Percentiles rank a stretch among this genome's conserved stretches.
phyloP scores from a whole-genome alignment of 2,888 invertebrate species.

The Erannis defoliaria region DNA sequence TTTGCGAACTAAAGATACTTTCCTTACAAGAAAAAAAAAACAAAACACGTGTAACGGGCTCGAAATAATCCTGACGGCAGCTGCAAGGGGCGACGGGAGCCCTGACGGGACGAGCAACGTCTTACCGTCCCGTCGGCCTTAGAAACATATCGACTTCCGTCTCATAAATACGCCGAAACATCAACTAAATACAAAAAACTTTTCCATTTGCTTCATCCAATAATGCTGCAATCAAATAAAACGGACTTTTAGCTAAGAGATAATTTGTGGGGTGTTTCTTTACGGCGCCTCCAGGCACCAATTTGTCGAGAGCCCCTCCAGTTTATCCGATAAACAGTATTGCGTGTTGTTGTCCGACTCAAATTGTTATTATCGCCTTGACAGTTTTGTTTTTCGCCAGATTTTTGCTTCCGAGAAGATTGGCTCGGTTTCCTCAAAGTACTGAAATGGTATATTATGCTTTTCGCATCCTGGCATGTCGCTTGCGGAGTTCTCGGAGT shows the following conservation, averaged over 20 bases:
- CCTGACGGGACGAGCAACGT: neutral
- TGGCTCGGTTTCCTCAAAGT: constrained; percentile 18
- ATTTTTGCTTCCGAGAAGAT: constrained; percentile 23
- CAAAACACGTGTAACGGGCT: neutral
- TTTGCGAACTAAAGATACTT: neutral
- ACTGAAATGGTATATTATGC: constrained; percentile 14
- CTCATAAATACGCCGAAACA: neutral
- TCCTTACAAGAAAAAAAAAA: neutral
- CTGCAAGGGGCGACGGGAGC: neutral
- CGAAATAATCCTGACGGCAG: constrained; percentile 3
- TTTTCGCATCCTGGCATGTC: neutral
- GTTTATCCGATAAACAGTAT: constrained; percentile 50
- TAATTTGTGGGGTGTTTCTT: constrained; percentile 35
- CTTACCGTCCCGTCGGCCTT: neutral
- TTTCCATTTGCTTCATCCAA: constrained; percentile 17
- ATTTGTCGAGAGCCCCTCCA: constrained; percentile 44
- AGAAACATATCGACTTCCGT: constrained; percentile 3
- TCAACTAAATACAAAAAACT: constrained; percentile 6
- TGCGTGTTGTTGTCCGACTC: constrained; percentile 45
- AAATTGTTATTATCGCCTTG: constrained; percentile 43
- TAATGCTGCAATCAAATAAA: constrained; percentile 33
- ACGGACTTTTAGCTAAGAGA: constrained; percentile 31
- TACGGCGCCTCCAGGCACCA: constrained; percentile 38
- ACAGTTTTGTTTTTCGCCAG: constrained; percentile 45
- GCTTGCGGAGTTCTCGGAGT: neutral